Evolutionary conservation across 2,113 vertebrate genomes (phyloP).

Genomic region (human (Homo sapiens)): DNA sequence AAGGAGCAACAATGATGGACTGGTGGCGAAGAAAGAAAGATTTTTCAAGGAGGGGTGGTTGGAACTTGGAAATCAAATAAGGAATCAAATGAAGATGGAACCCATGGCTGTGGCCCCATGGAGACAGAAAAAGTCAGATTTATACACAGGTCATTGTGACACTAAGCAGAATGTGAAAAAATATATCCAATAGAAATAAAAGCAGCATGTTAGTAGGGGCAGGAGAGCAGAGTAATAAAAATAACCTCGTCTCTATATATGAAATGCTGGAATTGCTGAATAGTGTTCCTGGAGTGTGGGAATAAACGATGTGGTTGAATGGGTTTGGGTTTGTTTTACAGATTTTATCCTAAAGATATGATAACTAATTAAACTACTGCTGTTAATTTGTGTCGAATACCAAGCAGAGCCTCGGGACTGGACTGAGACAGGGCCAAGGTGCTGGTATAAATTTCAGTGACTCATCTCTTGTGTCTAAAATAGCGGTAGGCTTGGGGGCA

Average conservation of each 20-base stretch:
- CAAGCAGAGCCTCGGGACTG: background rate
- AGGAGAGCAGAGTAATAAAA: background rate
- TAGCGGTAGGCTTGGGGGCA: constrained; percentile 54
- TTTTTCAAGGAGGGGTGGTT: background rate
- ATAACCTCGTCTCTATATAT: background rate
- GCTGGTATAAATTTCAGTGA: constrained; percentile 69
- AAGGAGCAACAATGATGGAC: background rate
- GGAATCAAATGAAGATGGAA: background rate
- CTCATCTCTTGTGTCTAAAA: constrained; percentile 63
- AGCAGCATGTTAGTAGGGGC: background rate
- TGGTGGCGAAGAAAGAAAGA: background rate
- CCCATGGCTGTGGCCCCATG: background rate
- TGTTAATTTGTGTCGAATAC: constrained; percentile 19
- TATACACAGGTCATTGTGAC: background rate
- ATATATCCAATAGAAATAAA: background rate
- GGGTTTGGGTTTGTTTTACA: background rate
- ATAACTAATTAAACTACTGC: background rate
- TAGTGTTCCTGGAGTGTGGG: background rate
- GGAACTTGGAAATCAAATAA: background rate
- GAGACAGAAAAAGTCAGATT: background rate
- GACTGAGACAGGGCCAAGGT: constrained; percentile 40
- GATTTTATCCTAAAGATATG: background rate
- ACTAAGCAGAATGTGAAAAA: background rate
- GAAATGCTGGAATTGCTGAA: background rate
- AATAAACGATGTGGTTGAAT: background rate